Base-by-base conservation (phyloP, 2,113 vertebrate species). In the Ciconia maguari region DNA sequence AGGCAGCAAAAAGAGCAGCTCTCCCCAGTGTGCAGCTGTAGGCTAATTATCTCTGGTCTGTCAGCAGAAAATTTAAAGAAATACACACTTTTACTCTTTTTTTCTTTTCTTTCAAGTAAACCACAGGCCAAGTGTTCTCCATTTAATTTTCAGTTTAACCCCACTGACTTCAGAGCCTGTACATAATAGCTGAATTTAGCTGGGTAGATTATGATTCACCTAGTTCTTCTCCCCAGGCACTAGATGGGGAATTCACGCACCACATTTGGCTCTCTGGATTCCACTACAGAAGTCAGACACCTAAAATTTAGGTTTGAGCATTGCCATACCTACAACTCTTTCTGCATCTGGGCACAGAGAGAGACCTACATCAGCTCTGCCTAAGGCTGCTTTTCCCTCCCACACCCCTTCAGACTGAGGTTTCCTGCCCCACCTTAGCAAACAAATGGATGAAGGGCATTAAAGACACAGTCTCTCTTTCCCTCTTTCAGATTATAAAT, bases 21-120 rank as follows among this genome's bases (percentile, higher is more conserved):
- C 81, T 94, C 70, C 87, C 66, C 74, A 95, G 62, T 34, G 84
- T 91, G 94, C 97, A 97, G 95, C 97, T 97, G 96, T 91, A 25
- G 60, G 95, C 78, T 95, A 97, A 97, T 97, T 96, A 97, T 86
- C 84, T 87, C 66, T 94, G 38, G 70, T 66, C 70, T 97, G 89
- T 93, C 96, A 93, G 93, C 62, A 96, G 54, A 96, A 95, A 95
- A 93, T 84, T 90, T 97, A 97, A 95, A 96, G 91, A 94, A 94
- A 95, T 82, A 96, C 68, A 90, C 90, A 78, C 32, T 83, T 86
- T 32, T 26, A 54, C 21, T 41, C 1, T n/a, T n/a, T 32, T 86
- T 16, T 70, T 52, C 29, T 70, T 93, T 91, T 48, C 41, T 96
- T 93, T 90, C 65, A 90, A 85, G 70, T 84, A 75, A 94, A 83